A percentile compares a stretch with the other conserved stretches of the same genome.
These are phyloP conservation scores for Delphinus delphis DNA, from an alignment of 2,113 vertebrate genomes.

Conservation along the genomic window DNA sequence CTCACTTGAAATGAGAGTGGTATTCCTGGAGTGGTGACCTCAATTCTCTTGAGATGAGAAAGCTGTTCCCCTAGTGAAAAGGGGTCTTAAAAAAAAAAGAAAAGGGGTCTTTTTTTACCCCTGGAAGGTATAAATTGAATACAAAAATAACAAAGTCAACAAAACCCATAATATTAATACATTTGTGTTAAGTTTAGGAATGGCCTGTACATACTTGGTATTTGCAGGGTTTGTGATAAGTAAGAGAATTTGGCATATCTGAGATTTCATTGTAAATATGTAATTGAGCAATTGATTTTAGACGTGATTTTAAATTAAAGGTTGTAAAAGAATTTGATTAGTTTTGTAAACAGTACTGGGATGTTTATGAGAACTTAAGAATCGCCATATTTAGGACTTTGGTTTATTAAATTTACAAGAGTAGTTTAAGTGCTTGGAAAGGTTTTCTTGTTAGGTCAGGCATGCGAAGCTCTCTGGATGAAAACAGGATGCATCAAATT, in stretches of 20 bases:
- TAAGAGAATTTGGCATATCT: conserved; percentile 49
- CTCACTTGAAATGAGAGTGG: background rate
- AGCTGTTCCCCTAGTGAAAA: background rate
- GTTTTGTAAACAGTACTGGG: conserved; percentile 68
- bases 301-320: conserved; percentile 70
- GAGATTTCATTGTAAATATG: conserved; percentile 40
- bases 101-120: background rate
- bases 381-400: conserved; percentile 48
- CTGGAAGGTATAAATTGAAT: conserved; percentile 17
- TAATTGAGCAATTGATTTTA: conserved; percentile 69
- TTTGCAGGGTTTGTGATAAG: background rate
- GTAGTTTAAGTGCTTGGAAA: conserved; percentile 49
- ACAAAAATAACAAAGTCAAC: conserved; percentile 31
- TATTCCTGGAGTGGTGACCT: background rate
- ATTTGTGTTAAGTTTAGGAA: conserved; percentile 27
- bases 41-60: background rate
- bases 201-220: background rate
- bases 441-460: conserved; percentile 57
- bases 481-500: conserved; percentile 35
- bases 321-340: conserved; percentile 62
- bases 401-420: conserved; percentile 66
- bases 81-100: background rate
- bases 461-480: background rate
- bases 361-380: conserved; percentile 63
- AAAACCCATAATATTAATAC: background rate